Percentiles rank a stretch among this genome's conserved stretches.
phyloP scores from a whole-genome alignment of 2,888 invertebrate species.

The Patella depressa region DNA sequence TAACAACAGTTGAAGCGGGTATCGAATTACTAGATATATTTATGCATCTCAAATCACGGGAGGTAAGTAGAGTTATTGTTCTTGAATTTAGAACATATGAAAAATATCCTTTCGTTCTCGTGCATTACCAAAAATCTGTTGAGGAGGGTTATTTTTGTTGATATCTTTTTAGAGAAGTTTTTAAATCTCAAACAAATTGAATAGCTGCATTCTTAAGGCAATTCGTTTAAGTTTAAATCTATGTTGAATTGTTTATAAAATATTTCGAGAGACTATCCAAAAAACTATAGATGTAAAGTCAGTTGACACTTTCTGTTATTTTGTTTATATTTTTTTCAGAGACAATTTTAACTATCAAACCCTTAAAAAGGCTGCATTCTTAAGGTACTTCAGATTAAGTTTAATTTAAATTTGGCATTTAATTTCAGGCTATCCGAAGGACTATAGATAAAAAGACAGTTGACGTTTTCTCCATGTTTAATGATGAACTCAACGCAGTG shows the following conservation, averaged over 20 bases:
- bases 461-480: constrained; percentile 78
- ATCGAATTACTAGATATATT: constrained; percentile 83
- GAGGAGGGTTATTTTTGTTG: neutral
- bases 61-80: constrained; percentile 53
- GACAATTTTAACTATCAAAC: too few species aligned
- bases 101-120: neutral
- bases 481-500: constrained; percentile 81
- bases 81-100: neutral
- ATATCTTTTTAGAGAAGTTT: neutral
- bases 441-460: constrained; percentile 76
- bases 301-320: too few species aligned
- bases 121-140: neutral
- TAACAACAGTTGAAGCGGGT: constrained; percentile 86
- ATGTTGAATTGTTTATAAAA: too few species aligned
- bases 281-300: too few species aligned
- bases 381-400: too few species aligned
- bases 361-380: too few species aligned
- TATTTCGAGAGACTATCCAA: too few species aligned
- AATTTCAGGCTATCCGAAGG: constrained; percentile 67
- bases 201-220: neutral
- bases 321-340: neutral
- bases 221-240: too few species aligned
- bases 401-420: neutral
- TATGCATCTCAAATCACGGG: constrained; percentile 83
- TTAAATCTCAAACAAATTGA: neutral